Evolutionary conservation across 1,140 invertebrate species (phyloP), one percentile per base, ranked within the genome.

Genomic region (Rhynchophorus ferrugineus): DNA sequence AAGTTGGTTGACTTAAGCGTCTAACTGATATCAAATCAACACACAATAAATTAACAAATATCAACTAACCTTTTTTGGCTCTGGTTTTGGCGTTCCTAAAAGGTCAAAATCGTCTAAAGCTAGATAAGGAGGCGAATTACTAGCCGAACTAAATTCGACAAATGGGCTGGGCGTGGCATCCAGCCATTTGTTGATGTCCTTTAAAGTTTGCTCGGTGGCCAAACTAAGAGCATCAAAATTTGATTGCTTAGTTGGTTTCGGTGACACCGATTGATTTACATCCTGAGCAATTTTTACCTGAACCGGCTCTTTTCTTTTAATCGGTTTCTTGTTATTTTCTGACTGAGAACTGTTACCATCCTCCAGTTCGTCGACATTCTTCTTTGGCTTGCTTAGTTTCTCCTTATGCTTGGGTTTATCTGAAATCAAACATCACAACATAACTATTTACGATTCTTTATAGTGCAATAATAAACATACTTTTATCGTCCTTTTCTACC

Each of bases 101-200:
- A 59, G 46, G 57, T 76, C 75, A 35, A 75, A 75, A 35, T 78
- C 76, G 52, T 78, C 74, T 3, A 75, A 51, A 1, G 66, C 62
- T 53, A 72, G 71, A 33, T 75, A 74, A 1, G 76, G 75, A 3
- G 85, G 84, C 1, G 86, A 88, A 68, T 83, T 85, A 57, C 80
- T 81, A 5, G 78, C 80, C 1, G 83, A 85, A 49, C 81, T 83
- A 48, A 84, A 86, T 61, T 82, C 81, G 0, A 82, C 78, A 43
- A 82, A 77, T n/a, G n/a, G n/a, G 53, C 79, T 80, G 0, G 88
- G 87, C 2, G 87, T 82, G 58, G 90, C 86, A 64, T 90, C 87
- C 36, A 92, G 69, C 87, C 87, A 90, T 63, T 89, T 88, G 62
- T 87, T 90, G 17, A 91, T 89, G 65, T 91, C 88, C 77, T 89